Percentiles rank a stretch among this genome's conserved stretches.
These are phyloP conservation scores for Papilio polytes DNA, from an alignment of 1,140 invertebrate species.

Conservation along the genomic window DNA sequence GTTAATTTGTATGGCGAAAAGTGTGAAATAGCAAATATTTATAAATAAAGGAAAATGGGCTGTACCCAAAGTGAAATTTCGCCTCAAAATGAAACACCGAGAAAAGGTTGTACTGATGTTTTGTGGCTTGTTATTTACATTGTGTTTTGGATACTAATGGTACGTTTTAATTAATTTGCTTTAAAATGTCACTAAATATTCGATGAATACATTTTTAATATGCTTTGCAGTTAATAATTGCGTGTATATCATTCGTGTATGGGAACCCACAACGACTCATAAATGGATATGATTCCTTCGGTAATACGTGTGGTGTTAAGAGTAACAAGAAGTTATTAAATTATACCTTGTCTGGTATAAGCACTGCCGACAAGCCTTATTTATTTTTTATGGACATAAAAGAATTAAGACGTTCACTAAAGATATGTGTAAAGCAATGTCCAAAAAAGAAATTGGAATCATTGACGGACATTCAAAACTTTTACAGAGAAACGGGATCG, in stretches of 20 bases:
- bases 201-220: conserved; percentile 34
- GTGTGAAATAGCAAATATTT: conserved; percentile 4
- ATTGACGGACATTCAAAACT: conserved; percentile 89
- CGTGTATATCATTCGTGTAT: conserved; percentile 94
- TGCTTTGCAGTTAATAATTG: conserved; percentile 90
- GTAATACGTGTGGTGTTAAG: conserved; percentile 96
- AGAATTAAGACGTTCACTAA: conserved; percentile 90
- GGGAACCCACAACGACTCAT: conserved; percentile 94
- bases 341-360: conserved; percentile 90
- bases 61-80: conserved; percentile 80
- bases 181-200: neutral
- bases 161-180: conserved; percentile 78
- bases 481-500: conserved; percentile 89
- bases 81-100: conserved; percentile 78
- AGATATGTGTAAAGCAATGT: conserved; percentile 96
- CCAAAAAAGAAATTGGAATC: conserved; percentile 87
- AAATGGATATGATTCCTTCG: conserved; percentile 97
- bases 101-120: conserved; percentile 92
- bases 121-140: conserved; percentile 93
- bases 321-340: conserved; percentile 90
- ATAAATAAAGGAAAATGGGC: conserved; percentile 60
- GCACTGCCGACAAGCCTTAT: conserved; percentile 91
- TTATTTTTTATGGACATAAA: conserved; percentile 93
- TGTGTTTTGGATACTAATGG: conserved; percentile 95
- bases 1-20: conserved; percentile 13